Percentiles rank a stretch among this genome's conserved stretches.
phyloP scores from a whole-genome alignment of 2,888 invertebrate species.

The Caenorhabditis afra region DNA sequence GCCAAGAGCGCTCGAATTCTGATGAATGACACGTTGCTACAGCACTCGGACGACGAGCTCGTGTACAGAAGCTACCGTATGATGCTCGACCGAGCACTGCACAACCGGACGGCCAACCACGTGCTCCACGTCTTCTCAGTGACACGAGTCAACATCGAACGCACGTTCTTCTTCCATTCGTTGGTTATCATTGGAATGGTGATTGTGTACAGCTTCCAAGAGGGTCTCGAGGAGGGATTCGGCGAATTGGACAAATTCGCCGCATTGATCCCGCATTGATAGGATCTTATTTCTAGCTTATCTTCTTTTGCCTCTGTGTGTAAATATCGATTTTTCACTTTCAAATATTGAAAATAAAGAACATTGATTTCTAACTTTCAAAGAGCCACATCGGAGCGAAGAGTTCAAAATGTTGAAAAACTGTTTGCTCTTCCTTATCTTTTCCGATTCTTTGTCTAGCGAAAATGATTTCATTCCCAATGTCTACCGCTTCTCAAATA shows the following conservation, averaged over 20 bases:
- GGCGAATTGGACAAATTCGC: constrained; percentile 8
- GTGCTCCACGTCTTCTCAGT: constrained; percentile 36
- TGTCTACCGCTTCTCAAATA: too few species aligned
- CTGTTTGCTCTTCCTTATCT: too few species aligned
- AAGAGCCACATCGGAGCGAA: too few species aligned
- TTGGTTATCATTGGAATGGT: not conserved
- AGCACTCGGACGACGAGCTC: constrained; percentile 20
- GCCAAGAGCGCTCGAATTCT: constrained; percentile 21
- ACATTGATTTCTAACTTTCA: too few species aligned
- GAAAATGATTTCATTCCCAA: too few species aligned
- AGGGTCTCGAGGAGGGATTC: constrained; percentile 12
- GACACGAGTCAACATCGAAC: constrained; percentile 33
- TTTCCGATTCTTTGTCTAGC: too few species aligned
- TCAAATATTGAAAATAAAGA: too few species aligned
- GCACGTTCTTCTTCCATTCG: constrained; percentile 20
- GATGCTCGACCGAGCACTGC: constrained; percentile 26
- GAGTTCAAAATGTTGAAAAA: too few species aligned
- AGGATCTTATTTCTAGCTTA: too few species aligned
- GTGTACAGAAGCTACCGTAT: constrained; percentile 38
- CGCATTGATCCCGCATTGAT: not conserved
- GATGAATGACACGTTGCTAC: constrained; percentile 30
- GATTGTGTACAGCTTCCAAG: not conserved
- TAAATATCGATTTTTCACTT: too few species aligned
- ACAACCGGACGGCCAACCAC: constrained; percentile 12
- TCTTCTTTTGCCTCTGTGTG: too few species aligned